Conservation (phyloP, 2,113 vertebrate species). For the Marmota monax region DNA sequence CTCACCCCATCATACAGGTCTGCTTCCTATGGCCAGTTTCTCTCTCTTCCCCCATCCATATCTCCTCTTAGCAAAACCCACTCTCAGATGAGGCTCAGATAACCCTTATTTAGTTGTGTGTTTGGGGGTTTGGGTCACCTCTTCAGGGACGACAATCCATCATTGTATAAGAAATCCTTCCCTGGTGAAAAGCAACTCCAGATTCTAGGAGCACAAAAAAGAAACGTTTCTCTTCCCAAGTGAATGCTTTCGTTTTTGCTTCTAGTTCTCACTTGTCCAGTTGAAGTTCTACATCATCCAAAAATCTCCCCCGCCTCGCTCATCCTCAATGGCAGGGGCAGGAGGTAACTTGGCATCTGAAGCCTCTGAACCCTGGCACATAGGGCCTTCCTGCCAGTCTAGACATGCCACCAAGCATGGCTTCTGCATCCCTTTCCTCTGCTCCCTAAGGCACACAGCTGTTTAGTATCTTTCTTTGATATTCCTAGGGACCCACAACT, state of each 20-base stretch:
- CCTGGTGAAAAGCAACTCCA: not conserved
- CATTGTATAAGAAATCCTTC: not conserved
- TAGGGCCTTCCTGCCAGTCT: not conserved
- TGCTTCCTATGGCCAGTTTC: not conserved
- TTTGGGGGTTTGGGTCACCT: not conserved
- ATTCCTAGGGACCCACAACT: not conserved
- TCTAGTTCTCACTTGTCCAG: not conserved
- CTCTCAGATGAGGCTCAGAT: not conserved
- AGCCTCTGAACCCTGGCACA: not conserved
- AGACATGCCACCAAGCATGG: not conserved
- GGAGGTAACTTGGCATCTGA: not conserved
- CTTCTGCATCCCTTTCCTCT: not conserved
- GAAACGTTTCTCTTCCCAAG: not conserved
- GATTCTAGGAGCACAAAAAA: not conserved
- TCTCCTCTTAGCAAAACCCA: not conserved
- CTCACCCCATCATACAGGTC: not conserved
- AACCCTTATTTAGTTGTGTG: not conserved
- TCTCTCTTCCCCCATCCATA: not conserved
- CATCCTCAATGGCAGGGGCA: not conserved
- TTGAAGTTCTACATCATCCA: not conserved
- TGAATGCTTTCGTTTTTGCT: not conserved
- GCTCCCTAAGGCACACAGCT: not conserved
- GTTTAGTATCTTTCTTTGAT: not conserved
- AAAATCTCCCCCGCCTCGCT: not conserved
- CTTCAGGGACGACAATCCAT: not conserved